Percentiles rank a stretch among this genome's conserved stretches.
These are phyloP conservation scores for Phyllotis vaccarum DNA, from an alignment of 2,797 vertebrate species.

Conservation along the genomic window DNA sequence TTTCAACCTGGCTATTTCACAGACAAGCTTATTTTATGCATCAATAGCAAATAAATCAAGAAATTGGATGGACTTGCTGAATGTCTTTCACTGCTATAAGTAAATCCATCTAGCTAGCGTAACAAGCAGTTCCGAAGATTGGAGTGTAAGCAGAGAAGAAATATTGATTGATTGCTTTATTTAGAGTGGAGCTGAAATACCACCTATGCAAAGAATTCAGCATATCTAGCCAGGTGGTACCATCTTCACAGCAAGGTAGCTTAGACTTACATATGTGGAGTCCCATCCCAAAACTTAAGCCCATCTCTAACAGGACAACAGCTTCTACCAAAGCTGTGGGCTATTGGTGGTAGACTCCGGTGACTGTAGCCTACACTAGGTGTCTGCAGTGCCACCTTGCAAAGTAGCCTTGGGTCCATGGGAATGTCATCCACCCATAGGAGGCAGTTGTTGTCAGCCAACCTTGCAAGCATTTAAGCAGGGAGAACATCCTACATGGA, in stretches of 20 bases:
- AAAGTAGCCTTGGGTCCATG: not conserved
- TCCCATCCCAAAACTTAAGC: constrained; percentile 59
- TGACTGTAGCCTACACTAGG: not conserved
- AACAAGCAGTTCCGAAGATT: constrained; percentile 87
- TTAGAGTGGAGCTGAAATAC: constrained; percentile 84
- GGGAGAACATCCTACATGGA: not conserved
- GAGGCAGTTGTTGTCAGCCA: not conserved
- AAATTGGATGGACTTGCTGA: constrained; percentile 90
- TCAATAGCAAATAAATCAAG: constrained; percentile 91
- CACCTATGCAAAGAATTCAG: constrained; percentile 82
- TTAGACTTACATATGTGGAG: constrained; percentile 63
- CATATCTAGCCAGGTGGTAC: constrained; percentile 72
- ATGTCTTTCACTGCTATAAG: constrained; percentile 89
- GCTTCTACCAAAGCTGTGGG: constrained; percentile 9
- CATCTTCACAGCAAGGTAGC: constrained; percentile 76
- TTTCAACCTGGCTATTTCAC: constrained; percentile 89
- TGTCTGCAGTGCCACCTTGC: constrained; percentile 24
- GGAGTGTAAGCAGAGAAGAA: constrained; percentile 86
- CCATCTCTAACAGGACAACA: constrained; percentile 53
- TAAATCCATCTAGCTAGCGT: constrained; percentile 87
- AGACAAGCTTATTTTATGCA: constrained; percentile 92
- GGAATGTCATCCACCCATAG: not conserved
- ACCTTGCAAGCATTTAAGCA: not conserved
- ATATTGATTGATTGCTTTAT: constrained; percentile 90
- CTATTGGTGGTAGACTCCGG: constrained; percentile 56